Evolutionary conservation across 2,888 invertebrate species (phyloP).

Genomic region (Tupiocoris notatus): DNA sequence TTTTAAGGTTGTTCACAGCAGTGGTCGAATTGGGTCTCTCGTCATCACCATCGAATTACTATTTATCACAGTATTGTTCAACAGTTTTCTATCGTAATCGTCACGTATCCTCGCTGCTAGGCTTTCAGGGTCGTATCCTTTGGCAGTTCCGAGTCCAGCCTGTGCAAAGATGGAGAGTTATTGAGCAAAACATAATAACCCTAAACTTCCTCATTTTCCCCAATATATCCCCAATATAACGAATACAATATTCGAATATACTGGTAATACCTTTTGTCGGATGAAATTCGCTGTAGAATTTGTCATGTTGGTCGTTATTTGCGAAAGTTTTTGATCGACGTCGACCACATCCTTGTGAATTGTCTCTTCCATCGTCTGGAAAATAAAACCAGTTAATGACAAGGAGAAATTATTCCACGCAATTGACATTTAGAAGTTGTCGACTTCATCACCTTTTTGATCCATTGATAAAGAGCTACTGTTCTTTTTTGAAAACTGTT

Average conservation of each 20-base stretch:
- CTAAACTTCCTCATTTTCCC: too few relatives aligned
- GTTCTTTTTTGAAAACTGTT: constrained; percentile 51
- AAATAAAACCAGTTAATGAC: constrained; percentile 2
- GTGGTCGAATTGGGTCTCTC: constrained; percentile 28
- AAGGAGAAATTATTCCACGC: too few relatives aligned
- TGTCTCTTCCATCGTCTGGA: constrained; percentile 51
- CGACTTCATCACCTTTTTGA: constrained; percentile 48
- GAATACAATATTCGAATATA: too few relatives aligned
- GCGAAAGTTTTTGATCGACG: constrained; percentile 50
- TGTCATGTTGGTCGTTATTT: constrained; percentile 49
- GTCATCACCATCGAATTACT: constrained; percentile 28
- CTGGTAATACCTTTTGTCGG: constrained; percentile 47
- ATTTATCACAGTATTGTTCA: constrained; percentile 32
- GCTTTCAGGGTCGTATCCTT: constrained; percentile 39
- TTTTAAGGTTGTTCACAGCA: not conserved
- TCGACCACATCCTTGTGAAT: constrained; percentile 51
- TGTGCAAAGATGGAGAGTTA: not conserved
- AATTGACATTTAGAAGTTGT: too few relatives aligned
- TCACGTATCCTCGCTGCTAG: constrained; percentile 32
- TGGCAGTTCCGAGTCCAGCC: constrained; percentile 31
- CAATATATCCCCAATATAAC: too few relatives aligned
- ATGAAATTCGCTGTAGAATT: constrained; percentile 49
- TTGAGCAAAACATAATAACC: too few relatives aligned
- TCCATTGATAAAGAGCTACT: constrained; percentile 51
- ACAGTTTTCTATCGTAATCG: constrained; percentile 31